Base-by-base conservation (phyloP, 2,113 vertebrate species). In the Andinoacara biseriatus region DNA sequence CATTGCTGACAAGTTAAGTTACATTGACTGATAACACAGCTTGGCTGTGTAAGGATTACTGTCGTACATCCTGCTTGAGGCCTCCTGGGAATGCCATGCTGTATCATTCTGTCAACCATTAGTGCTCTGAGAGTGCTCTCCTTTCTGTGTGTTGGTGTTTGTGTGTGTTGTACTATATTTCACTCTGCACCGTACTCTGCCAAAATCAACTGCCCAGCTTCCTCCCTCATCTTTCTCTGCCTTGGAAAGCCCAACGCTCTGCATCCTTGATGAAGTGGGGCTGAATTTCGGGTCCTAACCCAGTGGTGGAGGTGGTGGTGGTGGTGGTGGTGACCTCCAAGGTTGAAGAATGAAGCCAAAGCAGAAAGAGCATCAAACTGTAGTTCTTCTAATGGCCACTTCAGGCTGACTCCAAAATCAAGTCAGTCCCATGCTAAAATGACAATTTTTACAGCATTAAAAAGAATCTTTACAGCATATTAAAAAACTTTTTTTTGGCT, bases 91-190 rank as follows among this genome's bases (percentile, higher is more conserved):
- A 89, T 80, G 83, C 92, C 91, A 85, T 89, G 92, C 91, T 93
- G 94, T 82, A 93, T 94, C 94, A 92, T 90, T 94, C 94, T 95
- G 95, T 96, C 94, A 93, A 90, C 94, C 89, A 89, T 67, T 78
- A 63, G 75, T 26, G 76, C 89, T 85, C 85, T 38, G 61, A 87
- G 85, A 89, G 82, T 60, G 77, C 87, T 90, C 84, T 74, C 43
- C 90, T 87, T 82, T 85, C 76, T 81, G 69, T 86, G 81, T 40
- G 43, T 88, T 84, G 31, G 35, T 61, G 49, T 94, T 83, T 86
- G 90, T 91, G 89, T 84, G 83, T 86, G 83, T 90, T 76, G 87
- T 93, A 89, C 90, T 86, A 61, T 93, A 91, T 93, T 93, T 94
- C 94, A 93, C 82, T 78, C 85, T 33, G 56, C 84, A 31, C 59